Base-by-base conservation (phyloP, 2,797 vertebrate species). In the Acestrorhynchus altus region DNA sequence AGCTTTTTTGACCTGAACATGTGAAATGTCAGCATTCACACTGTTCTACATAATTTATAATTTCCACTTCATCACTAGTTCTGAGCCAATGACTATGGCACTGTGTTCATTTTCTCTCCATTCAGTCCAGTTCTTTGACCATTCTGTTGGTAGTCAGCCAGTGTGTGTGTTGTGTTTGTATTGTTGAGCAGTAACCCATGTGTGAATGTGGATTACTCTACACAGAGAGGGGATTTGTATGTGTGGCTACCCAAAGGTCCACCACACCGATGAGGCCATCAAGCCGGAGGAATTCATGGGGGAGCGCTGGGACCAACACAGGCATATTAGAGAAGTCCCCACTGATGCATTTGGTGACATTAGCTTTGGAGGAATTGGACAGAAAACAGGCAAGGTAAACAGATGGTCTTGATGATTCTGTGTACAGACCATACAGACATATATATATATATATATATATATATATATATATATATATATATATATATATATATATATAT, bases 271-370 rank as follows among this genome's bases (percentile, higher is more conserved):
- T 0, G 92, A 94, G 59, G 95, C 94, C 85, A 86, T 91, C 79
- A 93, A 91, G 68, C 87, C 93, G 0, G 89, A 92, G 2, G 24
- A 88, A 64, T 94, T 90, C 80, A 84, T 89, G 49, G 94, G 89
- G 1, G 86, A 90, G 80, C 76, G 86, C 0, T 98, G 97, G 96
- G 84, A 96, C 81, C 87, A 66, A 35, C 84, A 90, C 77, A 94
- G 83, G 71, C 96, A 98, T 4, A 74, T 96, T 67, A 88, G 77
- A 0, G 93, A 98, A 74, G 86, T 89, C 76, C 93, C 96, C 0
- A 99, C 96, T 0, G 96, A 99, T 0, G 96, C 98, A 20, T 99
- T 95, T 0, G 97, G 98, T 24, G 94, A 97, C 39, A 95, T 99
- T 35, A 87, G 46, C 80, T 98, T 99, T 79, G 87, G 67, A 0